Conservation (phyloP, 2,888 invertebrate genomes). For the Drosophila mayaguana region DNA sequence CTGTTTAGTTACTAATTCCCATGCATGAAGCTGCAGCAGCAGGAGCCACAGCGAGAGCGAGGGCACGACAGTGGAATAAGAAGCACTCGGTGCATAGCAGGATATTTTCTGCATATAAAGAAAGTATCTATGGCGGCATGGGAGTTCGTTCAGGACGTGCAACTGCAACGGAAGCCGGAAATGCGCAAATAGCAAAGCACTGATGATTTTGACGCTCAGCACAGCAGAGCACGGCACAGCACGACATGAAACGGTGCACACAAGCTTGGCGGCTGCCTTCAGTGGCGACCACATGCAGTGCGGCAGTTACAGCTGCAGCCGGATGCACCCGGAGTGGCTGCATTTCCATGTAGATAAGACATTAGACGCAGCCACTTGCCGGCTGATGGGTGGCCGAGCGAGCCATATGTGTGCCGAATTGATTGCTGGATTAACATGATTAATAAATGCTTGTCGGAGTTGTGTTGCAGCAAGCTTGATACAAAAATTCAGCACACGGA, state of each 20-base stretch:
- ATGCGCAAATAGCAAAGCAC: conserved; percentile 81
- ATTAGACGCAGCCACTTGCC: conserved; percentile 34
- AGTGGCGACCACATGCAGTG: conserved; percentile 64
- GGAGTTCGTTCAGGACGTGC: conserved; percentile 60
- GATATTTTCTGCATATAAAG: conserved; percentile 72
- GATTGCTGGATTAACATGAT: conserved; percentile 6
- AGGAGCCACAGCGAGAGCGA: conserved; percentile 20
- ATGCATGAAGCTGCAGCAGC: conserved; percentile 57
- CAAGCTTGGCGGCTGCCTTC: conserved; percentile 27
- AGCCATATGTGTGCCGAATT: background rate
- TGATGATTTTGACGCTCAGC: conserved; percentile 70
- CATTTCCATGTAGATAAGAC: conserved; percentile 50
- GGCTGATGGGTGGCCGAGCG: background rate
- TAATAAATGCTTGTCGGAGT: background rate
- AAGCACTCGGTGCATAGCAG: conserved; percentile 67
- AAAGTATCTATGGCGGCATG: conserved; percentile 55
- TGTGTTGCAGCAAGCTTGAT: background rate
- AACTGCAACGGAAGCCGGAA: conserved; percentile 80
- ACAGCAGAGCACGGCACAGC: conserved; percentile 52
- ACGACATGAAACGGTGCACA: conserved; percentile 16
- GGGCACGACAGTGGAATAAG: conserved; percentile 47
- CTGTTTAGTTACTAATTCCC: conserved; percentile 80
- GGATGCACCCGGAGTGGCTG: conserved; percentile 53
- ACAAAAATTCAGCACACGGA: background rate
- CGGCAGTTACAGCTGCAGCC: conserved; percentile 22